Evolutionary conservation across 1,140 invertebrate species (phyloP).

Genomic region (Tribolium madens): DNA sequence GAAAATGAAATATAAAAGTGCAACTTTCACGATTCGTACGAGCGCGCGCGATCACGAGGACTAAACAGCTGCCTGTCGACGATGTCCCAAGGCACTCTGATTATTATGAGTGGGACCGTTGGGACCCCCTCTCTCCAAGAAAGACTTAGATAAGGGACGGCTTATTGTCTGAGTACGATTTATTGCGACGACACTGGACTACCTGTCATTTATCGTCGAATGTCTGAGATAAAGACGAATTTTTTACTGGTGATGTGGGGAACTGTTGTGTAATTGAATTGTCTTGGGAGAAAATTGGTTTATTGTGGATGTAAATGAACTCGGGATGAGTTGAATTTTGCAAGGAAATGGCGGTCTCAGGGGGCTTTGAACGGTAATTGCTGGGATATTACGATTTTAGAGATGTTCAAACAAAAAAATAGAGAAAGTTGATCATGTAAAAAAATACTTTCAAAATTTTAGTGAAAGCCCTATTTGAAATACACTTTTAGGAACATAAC

Average conservation of each 20-base stretch:
- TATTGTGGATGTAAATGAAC: constrained; percentile 31
- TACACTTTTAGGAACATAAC: too few species aligned
- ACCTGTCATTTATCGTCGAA: constrained; percentile 13
- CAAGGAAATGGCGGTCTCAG: not conserved
- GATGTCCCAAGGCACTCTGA: constrained; percentile 11
- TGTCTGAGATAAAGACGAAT: not conserved
- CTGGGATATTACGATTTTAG: not conserved
- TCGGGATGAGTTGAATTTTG: not conserved
- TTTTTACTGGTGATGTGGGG: not conserved
- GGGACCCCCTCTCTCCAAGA: constrained; percentile 6
- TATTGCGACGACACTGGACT: not conserved
- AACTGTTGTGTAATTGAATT: constrained; percentile 7
- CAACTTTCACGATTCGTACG: constrained; percentile 26
- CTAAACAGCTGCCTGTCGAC: constrained; percentile 24
- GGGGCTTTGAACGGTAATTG: constrained; percentile 29
- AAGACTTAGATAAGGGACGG: constrained; percentile 8
- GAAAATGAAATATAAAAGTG: not conserved
- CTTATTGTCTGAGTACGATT: constrained; percentile 11
- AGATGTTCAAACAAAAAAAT: too few species aligned
- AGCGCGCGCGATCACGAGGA: constrained; percentile 1
- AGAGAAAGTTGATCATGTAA: too few species aligned
- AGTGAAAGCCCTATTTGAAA: too few species aligned
- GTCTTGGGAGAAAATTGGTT: constrained; percentile 17
- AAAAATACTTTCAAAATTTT: too few species aligned
- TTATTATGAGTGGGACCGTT: constrained; percentile 33